Percentiles rank a stretch among this genome's conserved stretches.
phyloP scores from a whole-genome alignment of 2,113 vertebrate genomes.

The Turnix velox region DNA sequence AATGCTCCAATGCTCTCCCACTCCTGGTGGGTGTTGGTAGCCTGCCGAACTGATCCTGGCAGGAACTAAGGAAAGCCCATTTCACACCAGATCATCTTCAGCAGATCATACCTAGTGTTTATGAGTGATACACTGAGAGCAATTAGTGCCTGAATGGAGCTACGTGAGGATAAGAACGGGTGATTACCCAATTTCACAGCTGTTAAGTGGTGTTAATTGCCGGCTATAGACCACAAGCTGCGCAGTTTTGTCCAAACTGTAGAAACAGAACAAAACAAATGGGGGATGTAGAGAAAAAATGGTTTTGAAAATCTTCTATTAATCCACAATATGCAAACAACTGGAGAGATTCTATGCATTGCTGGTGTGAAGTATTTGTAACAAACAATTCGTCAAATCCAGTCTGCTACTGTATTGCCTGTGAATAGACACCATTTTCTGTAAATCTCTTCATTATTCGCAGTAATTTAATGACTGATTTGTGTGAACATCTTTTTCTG shows the following conservation, averaged over 20 bases:
- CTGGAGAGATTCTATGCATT: not conserved
- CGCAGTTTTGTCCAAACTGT: slow-evolving; percentile 57
- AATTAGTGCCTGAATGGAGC: slow-evolving; percentile 66
- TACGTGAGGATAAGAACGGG: slow-evolving; percentile 62
- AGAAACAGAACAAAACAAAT: slow-evolving; percentile 63
- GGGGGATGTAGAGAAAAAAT: slow-evolving; percentile 38
- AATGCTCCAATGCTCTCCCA: not conserved
- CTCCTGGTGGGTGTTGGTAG: not conserved
- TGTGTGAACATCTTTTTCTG: not conserved
- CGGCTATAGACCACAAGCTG: slow-evolving; percentile 61
- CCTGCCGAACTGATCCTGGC: not conserved
- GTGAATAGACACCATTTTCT: slow-evolving; percentile 2
- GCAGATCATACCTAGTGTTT: slow-evolving; percentile 42
- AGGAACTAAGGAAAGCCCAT: not conserved
- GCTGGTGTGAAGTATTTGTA: not conserved
- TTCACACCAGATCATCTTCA: not conserved
- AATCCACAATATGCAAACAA: not conserved
- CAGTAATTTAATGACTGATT: slow-evolving; percentile 15
- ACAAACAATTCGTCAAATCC: not conserved
- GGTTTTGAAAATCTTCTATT: not conserved
- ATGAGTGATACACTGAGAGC: slow-evolving; percentile 39
- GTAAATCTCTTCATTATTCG: slow-evolving; percentile 29
- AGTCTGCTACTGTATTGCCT: not conserved
- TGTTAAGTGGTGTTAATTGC: slow-evolving; percentile 76
- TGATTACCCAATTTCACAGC: slow-evolving; percentile 63